Percentiles rank a stretch among this genome's conserved stretches.
Evolutionary conservation across 2,888 invertebrate genomes (phyloP).

Genomic region (Campoplex capitator): DNA sequence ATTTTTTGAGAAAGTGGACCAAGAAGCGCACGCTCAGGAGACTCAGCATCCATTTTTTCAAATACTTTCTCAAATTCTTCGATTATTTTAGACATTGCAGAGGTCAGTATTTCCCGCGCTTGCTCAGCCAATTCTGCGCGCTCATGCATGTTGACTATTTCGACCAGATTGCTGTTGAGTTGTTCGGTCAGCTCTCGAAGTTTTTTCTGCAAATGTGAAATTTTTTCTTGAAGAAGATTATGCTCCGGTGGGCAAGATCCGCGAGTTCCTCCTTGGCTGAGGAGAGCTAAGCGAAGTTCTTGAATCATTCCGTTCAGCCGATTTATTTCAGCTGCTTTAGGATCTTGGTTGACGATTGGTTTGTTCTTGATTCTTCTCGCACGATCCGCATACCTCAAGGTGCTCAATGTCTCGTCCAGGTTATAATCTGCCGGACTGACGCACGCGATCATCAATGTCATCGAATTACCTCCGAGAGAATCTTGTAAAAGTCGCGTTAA

Average conservation of each 20-base stretch:
- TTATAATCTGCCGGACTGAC: constrained; percentile 96
- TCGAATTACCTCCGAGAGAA: constrained; percentile 96
- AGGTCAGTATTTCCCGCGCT: constrained; percentile 89
- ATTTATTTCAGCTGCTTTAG: constrained; percentile 92
- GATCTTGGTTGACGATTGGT: constrained; percentile 94
- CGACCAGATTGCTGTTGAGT: constrained; percentile 88
- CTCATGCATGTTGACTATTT: constrained; percentile 90
- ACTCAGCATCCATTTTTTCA: constrained; percentile 84
- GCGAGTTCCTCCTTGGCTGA: constrained; percentile 85
- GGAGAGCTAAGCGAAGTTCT: constrained; percentile 88
- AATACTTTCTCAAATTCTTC: constrained; percentile 87
- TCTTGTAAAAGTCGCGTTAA: constrained; percentile 96
- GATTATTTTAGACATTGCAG: constrained; percentile 85
- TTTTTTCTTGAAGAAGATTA: constrained; percentile 86
- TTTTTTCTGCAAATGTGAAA: constrained; percentile 87
- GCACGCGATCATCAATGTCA: constrained; percentile 98
- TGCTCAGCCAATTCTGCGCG: constrained; percentile 89
- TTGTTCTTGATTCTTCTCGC: constrained; percentile 95
- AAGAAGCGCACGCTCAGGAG: constrained; percentile 21
- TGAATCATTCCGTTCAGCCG: constrained; percentile 90
- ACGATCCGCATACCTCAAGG: constrained; percentile 94
- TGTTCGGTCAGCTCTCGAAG: constrained; percentile 88
- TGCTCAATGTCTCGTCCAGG: constrained; percentile 94
- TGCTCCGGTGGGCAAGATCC: constrained; percentile 84
- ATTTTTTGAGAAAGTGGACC: constrained; percentile 61